These are phyloP conservation scores for Zaprionus nigranus DNA, from an alignment of 1,140 invertebrate species.

Conservation along the genomic window DNA sequence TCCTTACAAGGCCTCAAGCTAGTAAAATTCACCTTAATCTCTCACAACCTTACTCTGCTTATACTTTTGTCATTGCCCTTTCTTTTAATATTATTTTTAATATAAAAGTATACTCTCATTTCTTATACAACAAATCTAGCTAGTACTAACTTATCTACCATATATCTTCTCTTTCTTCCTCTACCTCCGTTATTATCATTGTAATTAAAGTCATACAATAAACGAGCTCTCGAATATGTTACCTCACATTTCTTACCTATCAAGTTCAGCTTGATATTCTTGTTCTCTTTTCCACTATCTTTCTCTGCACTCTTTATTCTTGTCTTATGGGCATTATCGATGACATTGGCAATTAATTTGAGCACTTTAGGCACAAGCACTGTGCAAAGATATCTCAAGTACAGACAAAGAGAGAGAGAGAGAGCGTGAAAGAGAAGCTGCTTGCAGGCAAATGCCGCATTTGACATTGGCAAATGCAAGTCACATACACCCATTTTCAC, in stretches of 20 bases:
- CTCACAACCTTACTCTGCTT: too few species aligned
- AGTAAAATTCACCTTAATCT: neutral
- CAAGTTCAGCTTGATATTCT: neutral
- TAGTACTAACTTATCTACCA: neutral
- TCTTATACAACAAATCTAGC: neutral
- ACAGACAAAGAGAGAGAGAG: constrained; percentile 3
- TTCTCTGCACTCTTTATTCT: neutral
- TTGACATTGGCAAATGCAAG: constrained; percentile 63
- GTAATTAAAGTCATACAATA: neutral
- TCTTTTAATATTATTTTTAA: neutral
- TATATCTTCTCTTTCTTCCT: neutral
- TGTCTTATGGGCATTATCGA: constrained; percentile 40
- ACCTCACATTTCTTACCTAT: neutral
- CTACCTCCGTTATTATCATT: neutral
- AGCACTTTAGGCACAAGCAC: constrained; percentile 56
- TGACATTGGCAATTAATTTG: constrained; percentile 69
- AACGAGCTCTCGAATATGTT: neutral
- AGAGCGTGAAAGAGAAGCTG: neutral
- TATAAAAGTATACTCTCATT: constrained; percentile 13
- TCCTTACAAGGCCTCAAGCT: too few species aligned
- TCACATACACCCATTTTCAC: constrained; percentile 25
- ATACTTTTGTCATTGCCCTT: too few species aligned
- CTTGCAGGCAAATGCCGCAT: constrained; percentile 20
- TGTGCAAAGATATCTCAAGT: constrained; percentile 29
- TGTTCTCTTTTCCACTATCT: neutral